Base-by-base conservation (phyloP, 1,140 invertebrate genomes). In the Matsumurasca onukii region DNA sequence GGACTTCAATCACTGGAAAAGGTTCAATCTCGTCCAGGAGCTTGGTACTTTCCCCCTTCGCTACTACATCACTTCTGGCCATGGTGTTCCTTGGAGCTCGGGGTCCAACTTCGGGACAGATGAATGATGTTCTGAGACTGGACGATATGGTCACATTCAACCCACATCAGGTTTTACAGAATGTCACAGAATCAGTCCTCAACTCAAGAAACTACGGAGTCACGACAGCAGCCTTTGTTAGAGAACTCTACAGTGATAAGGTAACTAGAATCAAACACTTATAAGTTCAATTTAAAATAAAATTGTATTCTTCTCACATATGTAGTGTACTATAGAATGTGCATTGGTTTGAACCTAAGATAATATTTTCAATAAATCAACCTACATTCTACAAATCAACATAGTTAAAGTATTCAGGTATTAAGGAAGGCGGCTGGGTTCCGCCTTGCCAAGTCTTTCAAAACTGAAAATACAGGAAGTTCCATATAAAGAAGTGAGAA, bases 71-170 rank as follows among this genome's bases (percentile, higher is more conserved):
- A 1, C 85, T 93, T 75, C 76, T 95, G 1, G 91, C 92, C 1
- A 94, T 95, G 92, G 86, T 94, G 31, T 94, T 94, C 77, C 83
- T 95, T 45, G 93, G 93, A 1, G 92, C 93, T 2, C 83, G 90
- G 70, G 92, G 93, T 34, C 84, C 88, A n/a, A 95, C 93, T 0
- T 93, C 92, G 0, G 90, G 89, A 0, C 91, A 94, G 83, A 93
- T 95, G 88, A 94, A 94, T 75, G 90, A 93, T 71, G 84, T 94
- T 15, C 81, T 95, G 0, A 88, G 89, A 72, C 79, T 95, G 5
- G 92, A 94, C 75, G 91, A 94, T 70, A 91, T 93, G 83, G 87
- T 92, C 0, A 91, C 90, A 0, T 94, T 94, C 72, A 94, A 94
- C 80, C 92, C 92, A 0, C 92, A 94, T 77, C 82, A 93, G 70